Conservation (phyloP, 2,888 invertebrate genomes). For the Lycaena phlaeas region DNA sequence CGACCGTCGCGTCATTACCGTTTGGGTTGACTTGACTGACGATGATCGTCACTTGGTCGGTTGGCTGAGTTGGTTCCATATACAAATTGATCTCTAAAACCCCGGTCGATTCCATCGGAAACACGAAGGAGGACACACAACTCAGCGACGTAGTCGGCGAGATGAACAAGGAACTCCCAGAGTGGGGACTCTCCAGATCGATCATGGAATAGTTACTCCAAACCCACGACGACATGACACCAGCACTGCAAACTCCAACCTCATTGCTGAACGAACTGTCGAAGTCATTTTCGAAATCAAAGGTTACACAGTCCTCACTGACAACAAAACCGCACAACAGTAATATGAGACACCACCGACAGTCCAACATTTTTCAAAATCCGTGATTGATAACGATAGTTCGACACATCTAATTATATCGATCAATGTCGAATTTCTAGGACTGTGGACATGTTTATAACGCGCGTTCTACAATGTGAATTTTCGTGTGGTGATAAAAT, state of each 20-base stretch:
- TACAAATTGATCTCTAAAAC: conserved; percentile 33
- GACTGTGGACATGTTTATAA: conserved; percentile 19
- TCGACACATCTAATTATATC: conserved; percentile 20
- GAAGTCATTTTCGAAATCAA: conserved; percentile 33
- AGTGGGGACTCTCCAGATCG: conserved; percentile 21
- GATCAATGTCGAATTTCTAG: conserved; percentile 21
- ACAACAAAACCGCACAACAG: conserved; percentile 20
- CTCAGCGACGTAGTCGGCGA: conserved; percentile 20
- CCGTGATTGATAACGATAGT: conserved; percentile 14
- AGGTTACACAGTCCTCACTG: conserved; percentile 32
- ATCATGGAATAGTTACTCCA: conserved; percentile 22
- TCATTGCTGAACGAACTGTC: conserved; percentile 26
- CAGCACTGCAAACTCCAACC: conserved; percentile 21
- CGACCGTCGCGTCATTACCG: conserved; percentile 21
- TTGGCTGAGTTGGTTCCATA: conserved; percentile 22
- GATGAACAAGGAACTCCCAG: conserved; percentile 27
- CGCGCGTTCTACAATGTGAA: conserved; percentile 13
- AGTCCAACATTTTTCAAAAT: conserved; percentile 11
- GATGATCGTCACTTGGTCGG: conserved; percentile 30
- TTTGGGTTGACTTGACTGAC: conserved; percentile 24
- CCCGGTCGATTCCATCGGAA: conserved; percentile 30
- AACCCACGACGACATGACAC: conserved; percentile 24
- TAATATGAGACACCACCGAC: conserved; percentile 13
- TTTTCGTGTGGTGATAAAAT: conserved; percentile 5
- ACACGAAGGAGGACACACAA: conserved; percentile 25